phyloP scores from a whole-genome alignment of 1,140 invertebrate genomes.

The Patella vulgata region DNA sequence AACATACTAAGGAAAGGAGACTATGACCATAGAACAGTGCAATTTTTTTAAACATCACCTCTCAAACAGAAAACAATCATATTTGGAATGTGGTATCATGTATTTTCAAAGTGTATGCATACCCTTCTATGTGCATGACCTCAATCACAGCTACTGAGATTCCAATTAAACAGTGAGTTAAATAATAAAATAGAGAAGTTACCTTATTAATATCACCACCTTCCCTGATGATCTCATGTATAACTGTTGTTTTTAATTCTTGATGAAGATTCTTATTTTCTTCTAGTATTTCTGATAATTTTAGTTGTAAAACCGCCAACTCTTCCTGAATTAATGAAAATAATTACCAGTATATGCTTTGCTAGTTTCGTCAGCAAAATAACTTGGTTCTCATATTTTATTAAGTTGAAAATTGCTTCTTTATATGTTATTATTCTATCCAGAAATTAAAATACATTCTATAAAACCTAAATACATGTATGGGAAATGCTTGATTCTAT shows the following conservation, averaged over 20 bases:
- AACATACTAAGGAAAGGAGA: too few relatives aligned
- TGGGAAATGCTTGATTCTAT: not conserved
- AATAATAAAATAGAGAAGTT: too few relatives aligned
- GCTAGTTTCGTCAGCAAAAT: not conserved
- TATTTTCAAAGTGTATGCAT: too few relatives aligned
- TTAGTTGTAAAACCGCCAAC: conserved; percentile 42
- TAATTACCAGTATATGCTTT: not conserved
- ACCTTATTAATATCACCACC: conserved; percentile 39
- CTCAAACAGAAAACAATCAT: too few relatives aligned
- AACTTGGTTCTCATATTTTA: not conserved
- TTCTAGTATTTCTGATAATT: conserved; percentile 41
- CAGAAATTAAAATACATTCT: not conserved
- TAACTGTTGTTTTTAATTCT: conserved; percentile 49
- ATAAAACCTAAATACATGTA: not conserved
- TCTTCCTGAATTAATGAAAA: conserved; percentile 40
- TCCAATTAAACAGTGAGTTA: too few relatives aligned
- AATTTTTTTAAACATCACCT: too few relatives aligned
- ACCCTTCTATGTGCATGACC: too few relatives aligned
- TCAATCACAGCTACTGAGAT: too few relatives aligned
- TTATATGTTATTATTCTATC: not conserved
- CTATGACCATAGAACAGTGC: too few relatives aligned
- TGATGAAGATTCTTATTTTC: conserved; percentile 47
- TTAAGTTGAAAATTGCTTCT: not conserved
- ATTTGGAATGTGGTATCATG: too few relatives aligned
- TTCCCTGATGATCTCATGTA: conserved; percentile 51